These are phyloP conservation scores for Calliphora vomitoria DNA, from an alignment of 2,888 invertebrate genomes.

Conservation along the genomic window DNA sequence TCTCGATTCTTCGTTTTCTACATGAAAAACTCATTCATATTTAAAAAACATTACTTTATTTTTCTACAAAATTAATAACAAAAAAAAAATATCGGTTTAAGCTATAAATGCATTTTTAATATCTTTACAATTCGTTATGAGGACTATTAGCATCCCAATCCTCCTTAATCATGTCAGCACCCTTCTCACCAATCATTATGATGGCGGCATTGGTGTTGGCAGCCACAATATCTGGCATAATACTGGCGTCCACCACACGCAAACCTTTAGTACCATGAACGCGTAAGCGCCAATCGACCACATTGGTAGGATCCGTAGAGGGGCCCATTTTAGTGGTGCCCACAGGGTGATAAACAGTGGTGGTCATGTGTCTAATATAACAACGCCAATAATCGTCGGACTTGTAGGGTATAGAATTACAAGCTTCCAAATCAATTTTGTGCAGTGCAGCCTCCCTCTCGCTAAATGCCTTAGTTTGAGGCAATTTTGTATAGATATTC, in stretches of 20 bases:
- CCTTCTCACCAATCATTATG: constrained; percentile 89
- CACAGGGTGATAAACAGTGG: constrained; percentile 91
- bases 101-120: not conserved
- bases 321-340: constrained; percentile 88
- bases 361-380: constrained; percentile 90
- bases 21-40: too few species aligned
- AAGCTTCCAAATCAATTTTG: constrained; percentile 91
- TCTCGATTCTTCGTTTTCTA: too few species aligned
- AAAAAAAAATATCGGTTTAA: not conserved
- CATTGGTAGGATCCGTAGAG: constrained; percentile 84
- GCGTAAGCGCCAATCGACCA: constrained; percentile 86
- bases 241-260: constrained; percentile 88
- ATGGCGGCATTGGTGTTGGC: constrained; percentile 88
- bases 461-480: constrained; percentile 84
- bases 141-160: constrained; percentile 83
- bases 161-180: constrained; percentile 87
- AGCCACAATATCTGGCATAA: constrained; percentile 88
- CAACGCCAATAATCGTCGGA: constrained; percentile 95
- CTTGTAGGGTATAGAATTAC: constrained; percentile 88
- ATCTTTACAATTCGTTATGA: constrained; percentile 71
- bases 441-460: constrained; percentile 84
- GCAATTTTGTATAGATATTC: constrained; percentile 81
- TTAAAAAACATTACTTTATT: too few species aligned
- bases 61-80: too few species aligned
- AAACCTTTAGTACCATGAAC: constrained; percentile 86